phyloP scores from a whole-genome alignment of 2,888 invertebrate genomes.

The Eristalinus sepulchralis region DNA sequence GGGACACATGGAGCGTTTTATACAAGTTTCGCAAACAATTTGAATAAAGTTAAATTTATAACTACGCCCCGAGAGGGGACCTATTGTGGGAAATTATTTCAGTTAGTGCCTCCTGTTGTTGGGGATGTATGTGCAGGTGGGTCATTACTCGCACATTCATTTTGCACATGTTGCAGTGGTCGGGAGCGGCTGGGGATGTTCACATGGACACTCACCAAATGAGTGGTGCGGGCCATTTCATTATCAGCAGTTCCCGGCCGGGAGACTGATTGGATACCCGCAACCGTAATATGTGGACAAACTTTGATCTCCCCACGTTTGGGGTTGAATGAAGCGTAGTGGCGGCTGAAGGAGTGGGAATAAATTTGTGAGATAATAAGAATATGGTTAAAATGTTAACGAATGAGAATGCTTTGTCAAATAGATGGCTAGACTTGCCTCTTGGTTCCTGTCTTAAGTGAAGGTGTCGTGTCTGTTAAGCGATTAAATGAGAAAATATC shows the following conservation, averaged over 20 bases:
- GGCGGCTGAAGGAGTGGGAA: neutral
- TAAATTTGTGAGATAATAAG: neutral
- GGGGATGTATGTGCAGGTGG: neutral
- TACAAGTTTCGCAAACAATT: slow-evolving; percentile 14
- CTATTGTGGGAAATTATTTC: slow-evolving; percentile 24
- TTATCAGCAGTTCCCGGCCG: neutral
- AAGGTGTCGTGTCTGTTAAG: too few relatives aligned
- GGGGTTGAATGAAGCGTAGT: neutral
- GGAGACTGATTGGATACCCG: neutral
- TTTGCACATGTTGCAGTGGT: neutral
- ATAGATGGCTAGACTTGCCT: too few relatives aligned
- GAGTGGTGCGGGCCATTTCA: neutral
- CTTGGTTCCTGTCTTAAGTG: too few relatives aligned
- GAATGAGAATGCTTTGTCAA: neutral
- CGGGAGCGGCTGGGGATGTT: neutral
- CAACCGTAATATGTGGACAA: neutral
- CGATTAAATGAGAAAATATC: too few relatives aligned
- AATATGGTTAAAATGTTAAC: neutral
- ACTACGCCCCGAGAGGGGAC: slow-evolving; percentile 26
- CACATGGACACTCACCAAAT: neutral
- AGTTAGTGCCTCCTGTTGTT: neutral
- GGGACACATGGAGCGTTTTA: slow-evolving; percentile 3
- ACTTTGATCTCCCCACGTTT: neutral
- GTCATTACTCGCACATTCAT: neutral
- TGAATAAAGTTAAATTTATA: slow-evolving; percentile 26